Evolutionary conservation across 2,113 vertebrate species (phyloP), one percentile per base, ranked within the genome.

Genomic region (Engystomops pustulosus): DNA sequence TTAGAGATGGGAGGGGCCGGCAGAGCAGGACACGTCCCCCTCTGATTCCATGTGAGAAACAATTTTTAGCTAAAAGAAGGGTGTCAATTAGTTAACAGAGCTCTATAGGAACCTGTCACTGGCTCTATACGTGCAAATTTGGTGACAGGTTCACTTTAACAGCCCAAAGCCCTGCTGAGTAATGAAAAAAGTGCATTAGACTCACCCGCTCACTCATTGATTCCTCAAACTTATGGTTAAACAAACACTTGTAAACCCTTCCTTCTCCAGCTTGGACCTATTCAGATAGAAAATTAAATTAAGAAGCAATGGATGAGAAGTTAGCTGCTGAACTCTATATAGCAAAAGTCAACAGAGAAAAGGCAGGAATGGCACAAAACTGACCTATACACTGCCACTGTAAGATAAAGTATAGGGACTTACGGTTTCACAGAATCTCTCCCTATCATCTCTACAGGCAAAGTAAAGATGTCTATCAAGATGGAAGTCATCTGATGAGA

Each of bases 191-290:
- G 38, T 41, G 38, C 11, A 7, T 2, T 12, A 72, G 58, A 89
- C 91, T 0, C 79, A 97, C 97, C 93, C 96, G 95, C 87, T 96
- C 96, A 88, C 96, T 97, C 98, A 99, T 99, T 41, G 95, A 95
- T 81, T 99, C 98, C 89, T 99, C 98, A 93, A 98, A 99, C 90
- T 99, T 99, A 91, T 99, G 98, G 87, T 99, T 98, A 88, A 99
- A 99, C 84, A 99, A 95, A 92, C 98, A 99, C 88, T 99, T 99
- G 91, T 99, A 99, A 25, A 99, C 96, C 87, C 96, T 89, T 18
- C 98, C 98, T 90, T 99, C 98, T 74, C 97, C 97, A 80, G 97
- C 98, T 85, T 95, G 95, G 70, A 93, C 96, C 98, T 99, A 87
- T 68, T 5, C 10, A 14, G 7, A 55, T 18, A 68, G n/a, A n/a